Conservation (phyloP, 1,140 invertebrate genomes). For the Platyscapa corneri region DNA sequence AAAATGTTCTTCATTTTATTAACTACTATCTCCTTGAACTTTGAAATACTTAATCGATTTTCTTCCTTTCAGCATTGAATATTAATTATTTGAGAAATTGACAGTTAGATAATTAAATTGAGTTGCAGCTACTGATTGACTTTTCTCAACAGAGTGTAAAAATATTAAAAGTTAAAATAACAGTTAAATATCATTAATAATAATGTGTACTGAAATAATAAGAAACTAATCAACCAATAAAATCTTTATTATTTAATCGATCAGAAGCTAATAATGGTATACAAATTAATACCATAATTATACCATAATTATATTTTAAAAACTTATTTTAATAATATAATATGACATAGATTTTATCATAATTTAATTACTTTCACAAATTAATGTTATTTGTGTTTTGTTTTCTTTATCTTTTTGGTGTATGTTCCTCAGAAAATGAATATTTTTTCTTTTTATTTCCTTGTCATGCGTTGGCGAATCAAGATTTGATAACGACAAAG, state of each 20-base stretch:
- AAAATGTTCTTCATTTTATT: not conserved
- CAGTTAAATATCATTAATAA: not conserved
- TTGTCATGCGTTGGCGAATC: not conserved
- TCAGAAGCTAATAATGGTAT: too few species aligned
- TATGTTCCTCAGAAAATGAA: not conserved
- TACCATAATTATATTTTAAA: too few species aligned
- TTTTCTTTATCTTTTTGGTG: not conserved
- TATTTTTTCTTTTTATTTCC: slow-evolving; percentile 7
- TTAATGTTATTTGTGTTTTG: not conserved
- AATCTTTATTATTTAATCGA: too few species aligned
- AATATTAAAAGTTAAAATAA: not conserved
- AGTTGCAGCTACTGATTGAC: not conserved
- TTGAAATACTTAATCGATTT: not conserved
- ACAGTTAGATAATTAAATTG: not conserved
- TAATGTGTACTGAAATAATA: not conserved
- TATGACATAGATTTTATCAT: too few species aligned
- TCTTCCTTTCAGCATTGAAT: not conserved
- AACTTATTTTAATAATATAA: too few species aligned
- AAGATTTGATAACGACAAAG: slow-evolving; percentile 28
- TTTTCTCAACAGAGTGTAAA: too few species aligned
- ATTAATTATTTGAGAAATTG: not conserved
- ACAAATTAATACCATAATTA: too few species aligned
- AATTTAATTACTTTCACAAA: not conserved
- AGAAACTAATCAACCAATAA: too few species aligned
- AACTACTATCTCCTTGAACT: not conserved